Percentiles rank a stretch among this genome's conserved stretches.
Evolutionary conservation across 2,888 invertebrate genomes (phyloP).

Genomic region (Syrista parreyssii): DNA sequence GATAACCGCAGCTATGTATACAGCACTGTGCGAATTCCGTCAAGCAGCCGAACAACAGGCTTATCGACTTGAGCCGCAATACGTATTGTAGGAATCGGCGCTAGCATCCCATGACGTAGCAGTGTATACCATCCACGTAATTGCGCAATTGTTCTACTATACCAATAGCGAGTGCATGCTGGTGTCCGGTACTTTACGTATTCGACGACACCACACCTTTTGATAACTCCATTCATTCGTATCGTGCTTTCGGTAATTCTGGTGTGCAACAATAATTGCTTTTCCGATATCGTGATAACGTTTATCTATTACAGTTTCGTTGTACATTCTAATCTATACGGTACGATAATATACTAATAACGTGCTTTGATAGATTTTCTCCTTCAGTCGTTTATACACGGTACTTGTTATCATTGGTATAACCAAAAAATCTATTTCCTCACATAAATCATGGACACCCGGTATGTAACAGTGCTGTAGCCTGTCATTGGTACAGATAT

Average conservation of each 20-base stretch:
- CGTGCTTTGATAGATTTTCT: background rate
- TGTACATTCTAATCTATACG: background rate
- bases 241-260: background rate
- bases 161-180: background rate
- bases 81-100: background rate
- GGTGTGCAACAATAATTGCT: background rate
- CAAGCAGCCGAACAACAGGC: background rate
- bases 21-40: background rate
- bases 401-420: too few relatives aligned
- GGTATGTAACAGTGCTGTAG: too few relatives aligned
- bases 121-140: background rate
- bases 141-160: background rate
- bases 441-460: too few relatives aligned
- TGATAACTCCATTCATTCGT: background rate
- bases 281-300: background rate
- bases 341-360: background rate
- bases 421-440: too few relatives aligned
- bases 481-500: too few relatives aligned
- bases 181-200: background rate
- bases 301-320: background rate
- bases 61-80: background rate
- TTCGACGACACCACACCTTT: background rate
- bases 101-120: background rate
- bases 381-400: background rate
- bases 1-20: background rate